Conservation (phyloP, 1,140 invertebrate species). For the Drosophila sp. region DNA sequence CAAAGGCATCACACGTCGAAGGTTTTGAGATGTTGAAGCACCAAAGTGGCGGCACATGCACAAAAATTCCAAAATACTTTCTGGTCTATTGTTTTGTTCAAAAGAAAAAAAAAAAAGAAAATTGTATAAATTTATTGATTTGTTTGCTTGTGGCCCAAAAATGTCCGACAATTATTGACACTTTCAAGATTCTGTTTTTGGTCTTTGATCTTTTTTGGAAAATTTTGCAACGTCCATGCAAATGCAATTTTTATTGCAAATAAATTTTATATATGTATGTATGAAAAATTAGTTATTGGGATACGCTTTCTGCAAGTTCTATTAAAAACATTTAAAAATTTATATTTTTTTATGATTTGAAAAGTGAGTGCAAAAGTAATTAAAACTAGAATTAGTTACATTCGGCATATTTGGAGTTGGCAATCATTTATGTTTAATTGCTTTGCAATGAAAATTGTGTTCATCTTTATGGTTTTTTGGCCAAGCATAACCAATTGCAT, state of each 20-base stretch:
- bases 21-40: slow-evolving; percentile 25
- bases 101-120: background rate
- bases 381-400: background rate
- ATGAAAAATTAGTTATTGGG: too few species aligned
- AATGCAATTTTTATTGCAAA: background rate
- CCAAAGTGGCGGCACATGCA: slow-evolving; percentile 2
- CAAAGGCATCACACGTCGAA: slow-evolving; percentile 46
- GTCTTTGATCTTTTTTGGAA: slow-evolving; percentile 58
- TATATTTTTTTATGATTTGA: too few species aligned
- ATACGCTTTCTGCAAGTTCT: too few species aligned
- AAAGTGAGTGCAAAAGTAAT: background rate
- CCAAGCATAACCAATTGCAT: slow-evolving; percentile 27
- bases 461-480: slow-evolving; percentile 6
- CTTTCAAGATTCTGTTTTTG: slow-evolving; percentile 56
- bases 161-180: slow-evolving; percentile 62
- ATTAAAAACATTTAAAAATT: too few species aligned
- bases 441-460: background rate
- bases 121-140: slow-evolving; percentile 63
- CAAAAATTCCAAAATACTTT: slow-evolving; percentile 36
- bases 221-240: slow-evolving; percentile 3
- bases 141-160: slow-evolving; percentile 48
- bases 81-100: background rate
- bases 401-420: background rate
- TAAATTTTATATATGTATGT: too few species aligned
- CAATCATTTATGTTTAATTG: background rate